A percentile compares a stretch with the other conserved stretches of the same genome.
Evolutionary conservation across 2,797 vertebrate species (phyloP).

Genomic region (Scomberomorus guttatus): DNA sequence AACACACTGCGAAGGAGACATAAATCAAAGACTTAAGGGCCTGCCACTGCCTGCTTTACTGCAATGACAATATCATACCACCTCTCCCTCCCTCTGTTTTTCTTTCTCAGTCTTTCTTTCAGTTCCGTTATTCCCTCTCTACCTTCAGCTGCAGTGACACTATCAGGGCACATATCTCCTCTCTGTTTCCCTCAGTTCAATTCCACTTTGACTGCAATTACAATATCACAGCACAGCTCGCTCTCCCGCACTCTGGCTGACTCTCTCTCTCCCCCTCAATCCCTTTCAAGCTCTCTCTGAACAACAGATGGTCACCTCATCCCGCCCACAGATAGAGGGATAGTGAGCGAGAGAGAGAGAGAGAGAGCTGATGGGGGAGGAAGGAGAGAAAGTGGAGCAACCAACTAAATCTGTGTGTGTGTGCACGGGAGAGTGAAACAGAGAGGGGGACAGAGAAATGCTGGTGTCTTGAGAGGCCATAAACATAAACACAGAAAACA

Average conservation of each 20-base stretch:
- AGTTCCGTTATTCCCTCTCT: slow-evolving; percentile 63
- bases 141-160: slow-evolving; percentile 58
- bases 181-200: slow-evolving; percentile 50
- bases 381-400: slow-evolving; percentile 72
- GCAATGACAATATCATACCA: slow-evolving; percentile 72
- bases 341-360: slow-evolving; percentile 43
- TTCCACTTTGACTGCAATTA: slow-evolving; percentile 73
- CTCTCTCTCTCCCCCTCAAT: slow-evolving; percentile 63
- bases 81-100: slow-evolving; percentile 62
- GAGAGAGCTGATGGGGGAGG: slow-evolving; percentile 58
- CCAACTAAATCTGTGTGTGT: slow-evolving; percentile 27
- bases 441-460: neutral
- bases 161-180: slow-evolving; percentile 52
- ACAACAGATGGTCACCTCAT: slow-evolving; percentile 83
- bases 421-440: neutral
- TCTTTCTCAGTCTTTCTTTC: slow-evolving; percentile 57
- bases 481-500: slow-evolving; percentile 35
- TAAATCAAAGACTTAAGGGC: slow-evolving; percentile 80
- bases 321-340: slow-evolving; percentile 74
- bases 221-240: slow-evolving; percentile 54
- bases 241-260: slow-evolving; percentile 37
- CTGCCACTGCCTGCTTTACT: slow-evolving; percentile 61
- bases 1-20: slow-evolving; percentile 61
- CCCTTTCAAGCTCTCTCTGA: slow-evolving; percentile 70
- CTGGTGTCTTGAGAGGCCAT: slow-evolving; percentile 28